These are phyloP conservation scores for Lobophora halterata DNA, from an alignment of 2,888 invertebrate genomes.

Conservation along the genomic window DNA sequence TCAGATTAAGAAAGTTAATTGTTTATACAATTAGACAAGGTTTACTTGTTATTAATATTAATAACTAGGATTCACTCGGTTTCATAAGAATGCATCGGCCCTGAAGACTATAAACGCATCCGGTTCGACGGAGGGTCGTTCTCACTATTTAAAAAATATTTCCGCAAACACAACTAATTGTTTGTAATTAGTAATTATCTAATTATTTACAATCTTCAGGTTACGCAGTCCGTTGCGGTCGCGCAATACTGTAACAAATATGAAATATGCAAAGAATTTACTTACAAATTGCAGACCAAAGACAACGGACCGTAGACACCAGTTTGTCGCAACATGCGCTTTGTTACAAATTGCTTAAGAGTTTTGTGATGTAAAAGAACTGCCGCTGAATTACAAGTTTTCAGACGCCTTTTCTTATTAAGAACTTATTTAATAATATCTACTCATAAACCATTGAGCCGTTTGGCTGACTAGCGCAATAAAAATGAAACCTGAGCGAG, in stretches of 20 bases:
- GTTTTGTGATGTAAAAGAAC: slow-evolving; percentile 1
- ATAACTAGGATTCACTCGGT: slow-evolving; percentile 5
- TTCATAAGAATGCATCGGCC: slow-evolving; percentile 32
- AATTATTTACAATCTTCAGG: slow-evolving; percentile 45
- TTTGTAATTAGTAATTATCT: slow-evolving; percentile 48
- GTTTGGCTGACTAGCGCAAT: too few relatives aligned
- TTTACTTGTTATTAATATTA: neutral
- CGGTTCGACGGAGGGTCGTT: slow-evolving; percentile 71
- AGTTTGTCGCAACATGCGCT: slow-evolving; percentile 26
- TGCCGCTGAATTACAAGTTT: neutral
- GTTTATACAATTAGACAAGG: slow-evolving; percentile 6
- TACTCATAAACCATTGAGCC: too few relatives aligned
- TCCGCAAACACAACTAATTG: slow-evolving; percentile 58
- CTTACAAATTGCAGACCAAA: slow-evolving; percentile 28
- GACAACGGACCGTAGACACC: slow-evolving; percentile 27
- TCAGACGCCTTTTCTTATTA: neutral
- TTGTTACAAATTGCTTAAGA: slow-evolving; percentile 22
- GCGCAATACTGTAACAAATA: slow-evolving; percentile 38
- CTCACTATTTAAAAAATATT: slow-evolving; percentile 65
- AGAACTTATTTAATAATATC: too few relatives aligned
- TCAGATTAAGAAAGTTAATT: slow-evolving; percentile 17
- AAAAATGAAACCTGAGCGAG: too few relatives aligned
- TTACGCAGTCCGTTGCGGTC: slow-evolving; percentile 47
- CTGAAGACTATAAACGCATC: slow-evolving; percentile 64
- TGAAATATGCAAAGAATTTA: slow-evolving; percentile 50